A percentile compares a stretch with the other conserved stretches of the same genome.
These are phyloP conservation scores for Margarornis squamiger DNA, from an alignment of 2,797 vertebrate genomes.

Conservation along the genomic window DNA sequence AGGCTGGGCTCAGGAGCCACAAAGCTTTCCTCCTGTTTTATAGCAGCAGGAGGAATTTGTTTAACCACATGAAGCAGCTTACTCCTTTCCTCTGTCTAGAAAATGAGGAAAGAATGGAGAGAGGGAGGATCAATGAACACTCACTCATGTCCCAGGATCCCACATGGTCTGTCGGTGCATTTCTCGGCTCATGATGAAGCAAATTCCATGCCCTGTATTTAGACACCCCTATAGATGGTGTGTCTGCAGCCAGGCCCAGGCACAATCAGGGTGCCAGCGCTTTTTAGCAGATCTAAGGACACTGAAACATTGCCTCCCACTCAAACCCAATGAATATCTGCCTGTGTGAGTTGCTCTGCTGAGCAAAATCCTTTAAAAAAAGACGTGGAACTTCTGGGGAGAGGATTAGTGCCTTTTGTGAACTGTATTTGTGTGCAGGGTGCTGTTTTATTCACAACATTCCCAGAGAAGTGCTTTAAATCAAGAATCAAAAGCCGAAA, in stretches of 20 bases:
- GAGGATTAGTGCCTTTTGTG: slow-evolving; percentile 44
- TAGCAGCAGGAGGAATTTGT: background rate
- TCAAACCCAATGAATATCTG: background rate
- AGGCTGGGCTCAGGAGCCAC: background rate
- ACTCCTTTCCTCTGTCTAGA: background rate
- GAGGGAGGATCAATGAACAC: background rate
- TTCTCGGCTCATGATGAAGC: background rate
- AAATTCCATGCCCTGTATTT: background rate
- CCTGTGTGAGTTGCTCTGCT: background rate
- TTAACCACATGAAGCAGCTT: background rate
- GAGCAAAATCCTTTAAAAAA: background rate
- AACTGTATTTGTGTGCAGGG: background rate
- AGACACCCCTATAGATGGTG: fast-evolving
- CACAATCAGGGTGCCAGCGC: background rate
- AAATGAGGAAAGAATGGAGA: background rate
- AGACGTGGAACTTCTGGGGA: background rate
- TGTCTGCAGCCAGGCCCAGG: background rate
- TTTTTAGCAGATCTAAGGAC: background rate
- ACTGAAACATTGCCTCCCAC: background rate
- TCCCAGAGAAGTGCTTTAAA: slow-evolving; percentile 14
- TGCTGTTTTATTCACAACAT: background rate
- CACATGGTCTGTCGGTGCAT: background rate
- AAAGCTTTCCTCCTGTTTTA: background rate
- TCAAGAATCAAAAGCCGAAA: slow-evolving; percentile 21
- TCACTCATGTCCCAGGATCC: background rate